Evolutionary conservation across 2,797 vertebrate species (phyloP), one percentile per base, ranked within the genome.

Genomic region (Pangasius macronema): DNA sequence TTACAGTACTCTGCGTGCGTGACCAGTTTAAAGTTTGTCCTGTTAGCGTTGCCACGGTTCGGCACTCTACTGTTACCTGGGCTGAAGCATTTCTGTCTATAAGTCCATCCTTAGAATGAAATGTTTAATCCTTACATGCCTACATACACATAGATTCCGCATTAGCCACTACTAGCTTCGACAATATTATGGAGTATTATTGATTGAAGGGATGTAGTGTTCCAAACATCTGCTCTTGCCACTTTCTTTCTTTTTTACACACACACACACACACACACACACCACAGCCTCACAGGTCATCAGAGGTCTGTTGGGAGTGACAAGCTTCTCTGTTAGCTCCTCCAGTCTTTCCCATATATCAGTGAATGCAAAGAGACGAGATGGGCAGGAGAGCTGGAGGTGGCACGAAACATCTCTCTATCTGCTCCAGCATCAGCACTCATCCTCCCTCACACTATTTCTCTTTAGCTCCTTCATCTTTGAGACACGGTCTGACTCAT

Each of bases 401-500:
- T 33, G 81, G 68, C 42, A 63, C 80, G 68, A 82, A 36, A 53
- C 22, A 16, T 83, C 63, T 55, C 65, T 61, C 73, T 57, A n/a
- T 84, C 86, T 83, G 9, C 91, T 88, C 88, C 83, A 55, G 80
- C 86, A 72, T 89, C 83, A 61, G 61, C 30, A 14, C 76, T 70
- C 84, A 49, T 75, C 59, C 86, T 86, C 82, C 84, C 55, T 82
- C 63, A 33, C 82, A 59, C 53, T 82, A 59, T 24, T 36, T 85
- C 30, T 30, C 42, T 84, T 22, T 90, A 85, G 90, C 91, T 92
- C 86, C 80, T 90, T 94, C 92, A 91, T 90, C 77, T 91, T 89
- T 89, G 87, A 90, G 91, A 93, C 91, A 89, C 87, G 89, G 92
- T 89, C 90, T 91, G 91, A 89, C 90, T 90, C 92, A 91, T 39